Conservation (phyloP, 2,113 vertebrate genomes). For the Terrapene triunguis region DNA sequence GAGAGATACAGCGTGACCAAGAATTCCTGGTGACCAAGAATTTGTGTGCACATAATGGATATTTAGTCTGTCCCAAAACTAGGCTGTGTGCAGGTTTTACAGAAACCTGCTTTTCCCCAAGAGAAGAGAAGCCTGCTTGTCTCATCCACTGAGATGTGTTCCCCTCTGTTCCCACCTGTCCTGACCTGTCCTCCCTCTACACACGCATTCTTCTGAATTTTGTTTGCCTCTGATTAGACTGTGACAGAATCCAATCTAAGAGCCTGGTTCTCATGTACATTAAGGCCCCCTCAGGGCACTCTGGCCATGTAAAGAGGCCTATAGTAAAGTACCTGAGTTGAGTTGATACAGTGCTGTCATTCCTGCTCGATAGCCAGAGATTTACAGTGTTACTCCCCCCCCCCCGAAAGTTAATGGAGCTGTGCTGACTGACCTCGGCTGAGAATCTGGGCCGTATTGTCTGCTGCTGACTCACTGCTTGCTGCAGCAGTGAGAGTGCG, state of each 20-base stretch:
- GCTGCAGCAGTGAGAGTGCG: constrained; percentile 15
- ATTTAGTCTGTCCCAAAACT: constrained; percentile 27
- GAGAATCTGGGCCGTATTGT: constrained; percentile 45
- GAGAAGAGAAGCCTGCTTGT: constrained; percentile 2
- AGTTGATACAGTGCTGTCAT: constrained; percentile 1
- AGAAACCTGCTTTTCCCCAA: constrained; percentile 26
- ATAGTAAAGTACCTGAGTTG: neutral
- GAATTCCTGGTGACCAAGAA: constrained; percentile 48
- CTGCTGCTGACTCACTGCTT: constrained; percentile 74
- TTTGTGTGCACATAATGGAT: constrained; percentile 40
- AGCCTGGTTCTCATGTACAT: neutral
- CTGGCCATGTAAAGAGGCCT: neutral
- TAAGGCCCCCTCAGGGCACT: neutral
- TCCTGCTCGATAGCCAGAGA: constrained; percentile 8
- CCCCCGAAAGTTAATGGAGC: neutral
- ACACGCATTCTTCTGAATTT: neutral
- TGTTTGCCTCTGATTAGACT: neutral
- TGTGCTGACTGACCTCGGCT: neutral
- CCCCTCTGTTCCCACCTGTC: neutral
- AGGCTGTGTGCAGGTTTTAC: constrained; percentile 31
- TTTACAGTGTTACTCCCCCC: constrained; percentile 18
- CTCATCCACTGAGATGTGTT: constrained; percentile 35
- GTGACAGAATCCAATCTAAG: neutral
- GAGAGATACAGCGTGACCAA: neutral
- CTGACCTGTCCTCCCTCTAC: neutral